Evolutionary conservation across 2,113 vertebrate species (phyloP).

Genomic region (Tragulus kanchil): DNA sequence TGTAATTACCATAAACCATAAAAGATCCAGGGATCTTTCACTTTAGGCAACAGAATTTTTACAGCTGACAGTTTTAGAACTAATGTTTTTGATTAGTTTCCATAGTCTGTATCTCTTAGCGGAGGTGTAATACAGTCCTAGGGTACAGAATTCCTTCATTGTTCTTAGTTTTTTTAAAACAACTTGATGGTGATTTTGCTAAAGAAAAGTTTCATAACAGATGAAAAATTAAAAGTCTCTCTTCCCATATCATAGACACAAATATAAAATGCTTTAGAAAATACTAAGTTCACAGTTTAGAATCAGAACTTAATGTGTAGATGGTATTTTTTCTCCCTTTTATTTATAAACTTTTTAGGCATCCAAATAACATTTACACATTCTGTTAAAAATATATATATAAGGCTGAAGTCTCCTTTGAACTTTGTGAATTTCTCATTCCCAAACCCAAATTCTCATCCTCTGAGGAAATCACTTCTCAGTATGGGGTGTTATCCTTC

Average conservation of each 20-base stretch:
- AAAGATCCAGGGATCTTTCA: conserved; percentile 40
- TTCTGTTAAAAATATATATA: conserved; percentile 14
- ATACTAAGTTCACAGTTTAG: conserved; percentile 31
- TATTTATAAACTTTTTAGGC: neutral
- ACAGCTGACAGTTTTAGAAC: neutral
- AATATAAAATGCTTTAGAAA: conserved; percentile 60
- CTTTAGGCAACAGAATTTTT: neutral
- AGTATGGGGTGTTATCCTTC: neutral
- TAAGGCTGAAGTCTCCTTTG: conserved; percentile 4
- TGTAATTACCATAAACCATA: conserved; percentile 29
- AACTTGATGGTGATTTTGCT: conserved; percentile 20
- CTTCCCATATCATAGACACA: neutral
- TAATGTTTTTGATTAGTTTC: conserved; percentile 30
- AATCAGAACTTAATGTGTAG: neutral
- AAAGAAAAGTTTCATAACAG: conserved; percentile 49
- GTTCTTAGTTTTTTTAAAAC: conserved; percentile 17
- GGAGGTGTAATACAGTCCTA: neutral
- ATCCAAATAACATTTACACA: neutral
- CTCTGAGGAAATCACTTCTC: conserved; percentile 27
- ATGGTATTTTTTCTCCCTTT: conserved; percentile 7
- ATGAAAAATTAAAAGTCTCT: conserved; percentile 12
- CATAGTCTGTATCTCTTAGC: conserved; percentile 28
- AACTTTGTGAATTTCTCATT: neutral
- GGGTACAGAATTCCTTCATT: conserved; percentile 31
- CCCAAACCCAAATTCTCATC: neutral